Percentiles rank a stretch among this genome's conserved stretches.
These are phyloP conservation scores for Mastomys natalensis DNA, from an alignment of 2,113 vertebrate species.

Conservation along the genomic window DNA sequence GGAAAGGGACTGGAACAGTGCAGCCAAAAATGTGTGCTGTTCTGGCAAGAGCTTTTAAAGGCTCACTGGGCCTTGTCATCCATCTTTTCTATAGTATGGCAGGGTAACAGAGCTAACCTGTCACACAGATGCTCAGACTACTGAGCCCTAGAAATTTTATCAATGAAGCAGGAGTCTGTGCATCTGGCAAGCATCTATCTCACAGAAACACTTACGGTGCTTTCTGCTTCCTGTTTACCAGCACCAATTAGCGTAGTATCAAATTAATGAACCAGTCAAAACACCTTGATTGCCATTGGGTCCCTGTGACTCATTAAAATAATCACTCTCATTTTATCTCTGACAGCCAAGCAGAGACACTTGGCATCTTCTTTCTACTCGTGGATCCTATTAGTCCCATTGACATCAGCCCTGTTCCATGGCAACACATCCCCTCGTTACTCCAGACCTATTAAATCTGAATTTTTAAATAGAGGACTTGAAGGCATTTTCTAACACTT, in stretches of 20 bases:
- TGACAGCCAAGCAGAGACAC: conserved; percentile 3
- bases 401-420: neutral
- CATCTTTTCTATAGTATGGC: neutral
- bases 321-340: conserved; percentile 12
- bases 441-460: neutral
- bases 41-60: neutral
- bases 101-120: neutral
- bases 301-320: conserved; percentile 20
- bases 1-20: neutral
- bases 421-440: neutral
- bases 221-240: neutral
- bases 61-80: neutral
- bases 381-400: neutral
- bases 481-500: neutral
- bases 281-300: neutral
- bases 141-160: neutral
- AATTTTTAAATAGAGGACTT: neutral
- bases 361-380: conserved; percentile 2
- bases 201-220: neutral
- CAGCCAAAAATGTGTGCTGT: neutral
- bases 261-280: neutral
- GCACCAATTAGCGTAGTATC: neutral
- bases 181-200: neutral
- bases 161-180: neutral
- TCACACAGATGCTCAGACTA: neutral